phyloP scores from a whole-genome alignment of 2,888 invertebrate genomes.

The Heteromyza rotundicornis region DNA sequence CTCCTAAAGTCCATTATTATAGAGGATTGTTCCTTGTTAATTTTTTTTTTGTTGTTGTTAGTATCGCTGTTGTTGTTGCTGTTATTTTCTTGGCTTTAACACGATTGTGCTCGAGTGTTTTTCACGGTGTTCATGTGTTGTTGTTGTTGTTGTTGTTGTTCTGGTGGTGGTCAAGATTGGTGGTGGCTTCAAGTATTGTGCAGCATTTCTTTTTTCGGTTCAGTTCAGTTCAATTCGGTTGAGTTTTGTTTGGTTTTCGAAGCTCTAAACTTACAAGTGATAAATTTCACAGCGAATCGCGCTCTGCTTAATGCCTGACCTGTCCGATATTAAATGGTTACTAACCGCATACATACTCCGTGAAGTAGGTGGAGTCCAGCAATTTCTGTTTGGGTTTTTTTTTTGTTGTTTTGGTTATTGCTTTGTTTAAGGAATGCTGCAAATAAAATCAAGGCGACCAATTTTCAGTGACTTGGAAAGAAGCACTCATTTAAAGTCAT shows the following conservation, averaged over 20 bases:
- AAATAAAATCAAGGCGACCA: too few species aligned
- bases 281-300: not conserved
- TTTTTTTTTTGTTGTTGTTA: constrained; percentile 6
- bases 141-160: constrained; percentile 3
- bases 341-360: not conserved
- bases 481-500: constrained; percentile 24
- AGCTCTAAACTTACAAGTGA: not conserved
- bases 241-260: not conserved
- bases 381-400: too few species aligned
- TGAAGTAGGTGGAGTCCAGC: constrained; percentile 4
- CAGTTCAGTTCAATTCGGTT: too few species aligned
- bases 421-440: too few species aligned
- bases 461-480: not conserved
- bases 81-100: too few species aligned
- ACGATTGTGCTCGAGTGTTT: not conserved
- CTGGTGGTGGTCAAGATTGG: not conserved
- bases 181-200: too few species aligned
- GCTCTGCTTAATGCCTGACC: not conserved
- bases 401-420: too few species aligned
- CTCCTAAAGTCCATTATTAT: constrained; percentile 31
- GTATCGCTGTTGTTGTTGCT: too few species aligned
- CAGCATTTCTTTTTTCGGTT: not conserved
- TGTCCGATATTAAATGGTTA: not conserved
- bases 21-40: constrained; percentile 12
- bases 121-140: not conserved